Evolutionary conservation across 2,888 invertebrate genomes (phyloP).

Genomic region (Drosophila picticornis): DNA sequence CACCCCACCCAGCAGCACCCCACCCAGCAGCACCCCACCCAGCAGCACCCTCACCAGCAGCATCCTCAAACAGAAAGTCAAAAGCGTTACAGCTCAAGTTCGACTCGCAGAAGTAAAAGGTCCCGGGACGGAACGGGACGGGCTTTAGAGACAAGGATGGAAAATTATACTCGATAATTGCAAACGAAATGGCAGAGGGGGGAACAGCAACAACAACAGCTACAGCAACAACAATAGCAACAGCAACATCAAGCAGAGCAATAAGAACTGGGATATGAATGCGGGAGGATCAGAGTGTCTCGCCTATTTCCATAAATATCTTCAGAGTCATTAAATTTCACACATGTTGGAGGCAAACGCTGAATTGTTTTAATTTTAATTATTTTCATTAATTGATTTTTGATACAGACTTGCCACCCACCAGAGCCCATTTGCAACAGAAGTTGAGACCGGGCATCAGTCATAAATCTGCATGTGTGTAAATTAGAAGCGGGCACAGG

Average conservation of each 20-base stretch:
- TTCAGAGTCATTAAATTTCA: slow-evolving; percentile 83
- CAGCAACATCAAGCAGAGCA: slow-evolving; percentile 26
- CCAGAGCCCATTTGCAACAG: neutral
- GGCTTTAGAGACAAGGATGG: slow-evolving; percentile 2
- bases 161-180: slow-evolving; percentile 77
- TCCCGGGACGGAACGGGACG: neutral
- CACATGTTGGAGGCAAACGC: slow-evolving; percentile 74
- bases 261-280: slow-evolving; percentile 21
- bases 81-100: slow-evolving; percentile 33
- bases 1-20: slow-evolving; percentile 30
- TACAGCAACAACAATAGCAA: slow-evolving; percentile 14
- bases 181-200: slow-evolving; percentile 63
- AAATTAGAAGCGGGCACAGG: slow-evolving; percentile 24
- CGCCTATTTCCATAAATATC: slow-evolving; percentile 78
- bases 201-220: slow-evolving; percentile 16
- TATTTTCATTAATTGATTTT: slow-evolving; percentile 83
- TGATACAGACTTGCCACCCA: slow-evolving; percentile 59
- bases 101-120: slow-evolving; percentile 26
- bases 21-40: slow-evolving; percentile 4
- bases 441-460: slow-evolving; percentile 10
- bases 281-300: slow-evolving; percentile 28
- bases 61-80: neutral
- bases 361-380: slow-evolving; percentile 80
- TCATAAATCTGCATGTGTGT: slow-evolving; percentile 69
- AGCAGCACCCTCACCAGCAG: neutral